Conservation (phyloP, 2,888 invertebrate species). For the Dryobota labecula region DNA sequence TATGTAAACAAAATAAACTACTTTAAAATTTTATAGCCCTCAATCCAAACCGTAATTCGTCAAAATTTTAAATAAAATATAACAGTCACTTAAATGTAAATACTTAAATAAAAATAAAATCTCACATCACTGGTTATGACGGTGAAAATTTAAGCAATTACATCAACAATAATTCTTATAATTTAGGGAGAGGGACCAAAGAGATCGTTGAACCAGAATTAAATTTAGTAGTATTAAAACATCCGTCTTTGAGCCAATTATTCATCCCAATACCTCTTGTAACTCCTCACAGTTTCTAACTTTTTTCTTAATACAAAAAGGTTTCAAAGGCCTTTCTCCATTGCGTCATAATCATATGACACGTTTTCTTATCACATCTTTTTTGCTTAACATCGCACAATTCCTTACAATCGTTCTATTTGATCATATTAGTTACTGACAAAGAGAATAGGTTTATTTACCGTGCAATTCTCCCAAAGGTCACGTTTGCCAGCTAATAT, state of each 20-base stretch:
- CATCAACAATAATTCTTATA: constrained; percentile 12
- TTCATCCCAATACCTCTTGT: constrained; percentile 15
- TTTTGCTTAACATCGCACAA: constrained; percentile 12
- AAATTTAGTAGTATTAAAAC: constrained; percentile 22
- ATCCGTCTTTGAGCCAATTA: constrained; percentile 42
- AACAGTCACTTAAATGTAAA: constrained; percentile 44
- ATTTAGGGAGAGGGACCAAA: constrained; percentile 9
- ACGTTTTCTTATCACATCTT: constrained; percentile 42
- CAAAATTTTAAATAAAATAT: constrained; percentile 18
- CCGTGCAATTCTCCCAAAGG: constrained; percentile 29
- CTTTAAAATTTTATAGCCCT: constrained; percentile 3
- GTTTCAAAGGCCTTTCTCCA: constrained; percentile 34
- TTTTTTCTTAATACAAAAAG: constrained; percentile 35
- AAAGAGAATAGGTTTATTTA: constrained; percentile 29
- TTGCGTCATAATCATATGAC: constrained; percentile 28
- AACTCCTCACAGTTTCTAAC: neutral
- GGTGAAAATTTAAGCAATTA: constrained; percentile 9
- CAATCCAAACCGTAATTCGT: constrained; percentile 18
- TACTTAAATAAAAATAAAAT: constrained; percentile 41
- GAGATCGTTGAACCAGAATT: constrained; percentile 36
- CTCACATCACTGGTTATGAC: constrained; percentile 29
- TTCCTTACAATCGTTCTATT: neutral
- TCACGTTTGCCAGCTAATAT: constrained; percentile 77
- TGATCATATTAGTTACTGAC: constrained; percentile 5
- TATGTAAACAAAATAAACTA: constrained; percentile 17